These are phyloP conservation scores for Saguinus imperator DNA, from an alignment of 2,113 vertebrate genomes.

Conservation along the genomic window DNA sequence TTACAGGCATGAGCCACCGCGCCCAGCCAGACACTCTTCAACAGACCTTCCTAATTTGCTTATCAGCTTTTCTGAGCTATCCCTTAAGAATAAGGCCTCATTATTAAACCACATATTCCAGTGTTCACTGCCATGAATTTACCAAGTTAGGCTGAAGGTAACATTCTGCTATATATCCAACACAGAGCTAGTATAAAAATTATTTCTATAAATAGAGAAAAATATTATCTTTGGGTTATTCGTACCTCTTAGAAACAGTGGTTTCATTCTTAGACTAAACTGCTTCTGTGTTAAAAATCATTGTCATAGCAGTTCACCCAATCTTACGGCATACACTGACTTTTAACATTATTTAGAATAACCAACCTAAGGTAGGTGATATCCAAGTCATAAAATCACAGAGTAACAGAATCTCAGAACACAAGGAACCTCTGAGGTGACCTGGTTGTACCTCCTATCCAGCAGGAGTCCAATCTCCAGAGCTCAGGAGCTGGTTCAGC, in stretches of 20 bases:
- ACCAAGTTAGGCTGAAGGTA: not conserved
- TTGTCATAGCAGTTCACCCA: not conserved
- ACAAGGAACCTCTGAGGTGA: not conserved
- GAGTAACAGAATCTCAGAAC: not conserved
- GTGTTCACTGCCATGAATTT: not conserved
- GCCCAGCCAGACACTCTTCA: not conserved
- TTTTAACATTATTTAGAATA: not conserved
- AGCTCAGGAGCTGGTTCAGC: not conserved
- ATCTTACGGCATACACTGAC: not conserved
- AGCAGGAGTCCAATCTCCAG: not conserved
- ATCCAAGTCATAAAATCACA: not conserved
- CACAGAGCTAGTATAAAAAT: not conserved
- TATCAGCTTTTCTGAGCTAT: not conserved
- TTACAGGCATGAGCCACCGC: too few relatives aligned
- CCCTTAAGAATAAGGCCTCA: not conserved
- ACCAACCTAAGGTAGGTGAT: not conserved
- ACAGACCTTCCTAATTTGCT: not conserved
- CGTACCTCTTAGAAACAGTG: not conserved
- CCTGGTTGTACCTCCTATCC: not conserved
- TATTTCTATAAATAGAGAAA: not conserved
- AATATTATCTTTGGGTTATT: not conserved
- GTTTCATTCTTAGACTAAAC: not conserved
- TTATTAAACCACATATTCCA: not conserved
- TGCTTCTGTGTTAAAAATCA: not conserved
- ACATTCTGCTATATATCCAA: not conserved